phyloP scores from a whole-genome alignment of 1,140 invertebrate species.

The Kradibia gibbosae region DNA sequence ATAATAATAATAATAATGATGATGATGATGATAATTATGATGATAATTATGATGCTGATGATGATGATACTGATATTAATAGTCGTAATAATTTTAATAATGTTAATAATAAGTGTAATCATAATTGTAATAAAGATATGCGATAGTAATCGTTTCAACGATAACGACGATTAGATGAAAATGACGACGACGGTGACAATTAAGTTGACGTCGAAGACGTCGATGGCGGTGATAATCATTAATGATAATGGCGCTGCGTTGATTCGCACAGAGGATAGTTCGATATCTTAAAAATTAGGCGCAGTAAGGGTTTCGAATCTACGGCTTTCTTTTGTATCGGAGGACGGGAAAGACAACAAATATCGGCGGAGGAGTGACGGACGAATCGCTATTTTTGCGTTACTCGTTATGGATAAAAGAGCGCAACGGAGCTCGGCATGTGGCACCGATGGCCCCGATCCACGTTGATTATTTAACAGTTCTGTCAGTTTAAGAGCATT shows the following conservation, averaged over 20 bases:
- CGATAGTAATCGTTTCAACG: too few species aligned
- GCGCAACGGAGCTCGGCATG: neutral
- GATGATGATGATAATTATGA: neutral
- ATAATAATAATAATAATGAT: neutral
- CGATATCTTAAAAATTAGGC: neutral
- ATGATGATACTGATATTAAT: too few species aligned
- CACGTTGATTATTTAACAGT: constrained; percentile 72
- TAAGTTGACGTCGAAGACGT: too few species aligned
- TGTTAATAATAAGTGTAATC: too few species aligned
- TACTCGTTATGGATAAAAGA: neutral
- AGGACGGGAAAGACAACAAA: constrained; percentile 34
- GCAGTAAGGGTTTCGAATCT: constrained; percentile 38
- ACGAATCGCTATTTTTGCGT: neutral
- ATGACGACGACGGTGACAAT: too few species aligned
- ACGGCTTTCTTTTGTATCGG: constrained; percentile 5
- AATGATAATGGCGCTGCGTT: neutral
- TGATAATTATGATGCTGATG: neutral
- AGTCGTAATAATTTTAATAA: too few species aligned
- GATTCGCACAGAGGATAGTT: neutral
- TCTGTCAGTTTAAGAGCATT: constrained; percentile 73
- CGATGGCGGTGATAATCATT: too few species aligned
- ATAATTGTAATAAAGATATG: too few species aligned
- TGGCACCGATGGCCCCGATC: constrained; percentile 68
- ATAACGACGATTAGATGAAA: too few species aligned
- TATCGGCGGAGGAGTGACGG: constrained; percentile 3